Percentiles rank a stretch among this genome's conserved stretches.
These are phyloP conservation scores for Clamator glandarius DNA, from an alignment of 2,797 vertebrate species.

Conservation along the genomic window DNA sequence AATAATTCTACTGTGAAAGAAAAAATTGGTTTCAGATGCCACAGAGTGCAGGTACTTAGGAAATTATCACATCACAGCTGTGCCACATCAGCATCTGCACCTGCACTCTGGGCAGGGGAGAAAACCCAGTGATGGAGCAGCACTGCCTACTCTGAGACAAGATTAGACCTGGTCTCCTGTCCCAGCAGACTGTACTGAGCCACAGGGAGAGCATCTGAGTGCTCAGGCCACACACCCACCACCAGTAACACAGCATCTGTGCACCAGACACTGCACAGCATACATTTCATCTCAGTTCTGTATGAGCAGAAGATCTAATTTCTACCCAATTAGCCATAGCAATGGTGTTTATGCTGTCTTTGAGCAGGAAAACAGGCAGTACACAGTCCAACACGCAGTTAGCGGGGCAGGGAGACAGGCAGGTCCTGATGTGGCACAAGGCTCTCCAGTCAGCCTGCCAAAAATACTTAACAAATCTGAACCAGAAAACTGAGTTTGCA, in stretches of 20 bases:
- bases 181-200: neutral
- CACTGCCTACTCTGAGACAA: neutral
- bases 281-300: neutral
- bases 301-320: neutral
- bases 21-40: neutral
- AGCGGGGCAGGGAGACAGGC: neutral
- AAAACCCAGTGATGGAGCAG: neutral
- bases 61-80: neutral
- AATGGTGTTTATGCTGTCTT: neutral
- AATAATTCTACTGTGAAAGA: neutral
- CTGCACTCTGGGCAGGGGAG: neutral
- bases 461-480: neutral
- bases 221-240: neutral
- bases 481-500: conserved; percentile 9
- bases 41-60: neutral
- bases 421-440: neutral
- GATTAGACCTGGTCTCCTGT: rapidly evolving
- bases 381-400: rapidly evolving
- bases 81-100: neutral
- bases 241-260: neutral
- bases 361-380: neutral
- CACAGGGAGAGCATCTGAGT: neutral
- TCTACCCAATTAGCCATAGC: neutral
- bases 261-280: neutral
- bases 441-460: neutral